Percentiles rank a stretch among this genome's conserved stretches.
Evolutionary conservation across 2,888 invertebrate species (phyloP).

Genomic region (Neocrepidodera transversa): DNA sequence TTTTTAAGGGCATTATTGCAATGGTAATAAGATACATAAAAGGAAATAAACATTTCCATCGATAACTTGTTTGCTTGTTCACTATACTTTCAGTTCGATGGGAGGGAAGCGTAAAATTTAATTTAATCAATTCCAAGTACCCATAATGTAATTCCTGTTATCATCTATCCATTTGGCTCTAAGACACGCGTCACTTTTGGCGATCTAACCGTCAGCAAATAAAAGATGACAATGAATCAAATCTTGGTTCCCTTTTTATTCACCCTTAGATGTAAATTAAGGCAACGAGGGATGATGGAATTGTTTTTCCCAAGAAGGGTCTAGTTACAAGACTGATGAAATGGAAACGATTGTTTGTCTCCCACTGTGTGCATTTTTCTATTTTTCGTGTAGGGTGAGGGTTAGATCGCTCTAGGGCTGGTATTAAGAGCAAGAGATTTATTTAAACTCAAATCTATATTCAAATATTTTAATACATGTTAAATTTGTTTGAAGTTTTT

Average conservation of each 20-base stretch:
- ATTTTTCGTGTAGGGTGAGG: slow-evolving; percentile 6
- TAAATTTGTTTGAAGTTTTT: too few species aligned
- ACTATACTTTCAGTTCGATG: background rate
- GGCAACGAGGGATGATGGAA: slow-evolving; percentile 7
- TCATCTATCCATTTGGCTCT: background rate
- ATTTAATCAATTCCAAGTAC: too few species aligned
- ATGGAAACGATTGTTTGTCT: slow-evolving; percentile 12
- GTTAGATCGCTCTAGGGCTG: too few species aligned
- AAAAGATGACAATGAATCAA: slow-evolving; percentile 14
- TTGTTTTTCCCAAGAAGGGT: slow-evolving; percentile 13
- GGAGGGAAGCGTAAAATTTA: too few species aligned
- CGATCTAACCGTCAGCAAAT: background rate
- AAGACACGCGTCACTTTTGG: background rate
- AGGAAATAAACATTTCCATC: too few species aligned
- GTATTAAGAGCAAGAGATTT: too few species aligned
- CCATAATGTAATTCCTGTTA: too few species aligned
- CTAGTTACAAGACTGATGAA: slow-evolving; percentile 23
- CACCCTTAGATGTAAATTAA: slow-evolving; percentile 19
- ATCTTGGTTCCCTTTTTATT: slow-evolving; percentile 11
- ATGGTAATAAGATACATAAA: too few species aligned
- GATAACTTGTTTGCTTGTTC: too few species aligned
- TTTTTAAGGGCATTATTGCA: too few species aligned
- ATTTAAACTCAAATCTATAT: too few species aligned
- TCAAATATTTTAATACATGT: too few species aligned
- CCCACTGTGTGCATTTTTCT: slow-evolving; percentile 4